phyloP scores from a whole-genome alignment of 2,888 invertebrate genomes.

The Agriopis leucophaearia region DNA sequence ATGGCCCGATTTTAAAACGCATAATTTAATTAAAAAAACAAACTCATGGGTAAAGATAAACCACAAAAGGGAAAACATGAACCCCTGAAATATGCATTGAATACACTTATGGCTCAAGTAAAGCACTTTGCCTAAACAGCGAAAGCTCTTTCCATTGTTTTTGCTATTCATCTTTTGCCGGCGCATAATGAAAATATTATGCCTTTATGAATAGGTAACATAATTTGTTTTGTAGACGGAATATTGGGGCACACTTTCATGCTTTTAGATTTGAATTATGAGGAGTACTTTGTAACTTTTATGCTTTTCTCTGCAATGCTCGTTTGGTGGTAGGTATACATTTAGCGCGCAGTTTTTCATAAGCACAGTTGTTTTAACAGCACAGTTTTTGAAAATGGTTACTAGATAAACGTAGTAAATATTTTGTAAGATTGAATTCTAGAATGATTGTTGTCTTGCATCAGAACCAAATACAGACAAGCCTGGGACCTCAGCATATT shows the following conservation, averaged over 20 bases:
- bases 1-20: background rate
- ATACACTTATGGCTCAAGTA: conserved; percentile 19
- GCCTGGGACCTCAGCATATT: too few species aligned
- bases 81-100: conserved; percentile 24
- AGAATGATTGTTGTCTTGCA: too few species aligned
- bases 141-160: conserved; percentile 34
- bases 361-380: too few species aligned
- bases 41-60: conserved; percentile 6
- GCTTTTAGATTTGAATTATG: conserved; percentile 23
- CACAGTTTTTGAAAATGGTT: background rate
- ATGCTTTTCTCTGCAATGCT: background rate
- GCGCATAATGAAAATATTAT: conserved; percentile 35
- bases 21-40: background rate
- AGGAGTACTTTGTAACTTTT: conserved; percentile 11
- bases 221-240: conserved; percentile 28
- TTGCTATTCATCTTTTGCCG: conserved; percentile 33
- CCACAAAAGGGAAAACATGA: conserved; percentile 13
- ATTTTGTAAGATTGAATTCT: too few species aligned
- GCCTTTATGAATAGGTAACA: conserved; percentile 31
- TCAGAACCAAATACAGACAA: too few species aligned
- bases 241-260: conserved; percentile 24
- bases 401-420: background rate
- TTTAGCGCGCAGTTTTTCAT: too few species aligned
- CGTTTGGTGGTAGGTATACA: background rate
- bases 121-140: conserved; percentile 34